These are phyloP conservation scores for Daphoenositta chrysoptera DNA, from an alignment of 2,113 vertebrate genomes.

Conservation along the genomic window DNA sequence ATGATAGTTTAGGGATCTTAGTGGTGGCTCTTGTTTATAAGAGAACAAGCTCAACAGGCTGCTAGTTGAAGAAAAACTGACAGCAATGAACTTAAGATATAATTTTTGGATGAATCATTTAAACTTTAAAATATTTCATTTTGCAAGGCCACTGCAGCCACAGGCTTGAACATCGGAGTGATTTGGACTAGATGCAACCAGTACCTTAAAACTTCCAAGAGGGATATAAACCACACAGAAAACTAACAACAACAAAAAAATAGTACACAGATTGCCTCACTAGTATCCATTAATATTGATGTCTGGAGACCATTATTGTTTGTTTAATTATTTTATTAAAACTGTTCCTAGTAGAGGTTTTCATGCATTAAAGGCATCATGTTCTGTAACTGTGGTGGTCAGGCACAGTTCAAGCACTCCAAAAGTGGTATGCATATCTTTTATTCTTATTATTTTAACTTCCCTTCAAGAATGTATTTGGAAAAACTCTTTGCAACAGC, in stretches of 20 bases:
- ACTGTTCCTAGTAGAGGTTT: neutral
- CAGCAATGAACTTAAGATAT: neutral
- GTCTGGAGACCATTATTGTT: neutral
- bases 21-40: neutral
- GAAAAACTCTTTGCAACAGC: slow-evolving; percentile 59
- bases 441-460: slow-evolving; percentile 19
- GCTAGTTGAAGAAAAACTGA: neutral
- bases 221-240: neutral
- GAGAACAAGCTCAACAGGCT: neutral
- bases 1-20: neutral
- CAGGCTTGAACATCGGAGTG: neutral
- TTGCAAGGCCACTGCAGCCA: neutral
- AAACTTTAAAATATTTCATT: neutral
- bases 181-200: neutral
- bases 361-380: neutral
- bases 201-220: neutral
- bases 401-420: neutral
- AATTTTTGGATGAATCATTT: neutral
- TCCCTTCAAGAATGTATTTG: slow-evolving; percentile 62
- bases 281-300: neutral
- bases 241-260: neutral
- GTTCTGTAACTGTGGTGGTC: neutral
- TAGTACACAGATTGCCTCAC: neutral
- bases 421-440: neutral
- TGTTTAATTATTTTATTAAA: neutral